These are phyloP conservation scores for Biston betularia DNA, from an alignment of 2,888 invertebrate genomes.

Conservation along the genomic window DNA sequence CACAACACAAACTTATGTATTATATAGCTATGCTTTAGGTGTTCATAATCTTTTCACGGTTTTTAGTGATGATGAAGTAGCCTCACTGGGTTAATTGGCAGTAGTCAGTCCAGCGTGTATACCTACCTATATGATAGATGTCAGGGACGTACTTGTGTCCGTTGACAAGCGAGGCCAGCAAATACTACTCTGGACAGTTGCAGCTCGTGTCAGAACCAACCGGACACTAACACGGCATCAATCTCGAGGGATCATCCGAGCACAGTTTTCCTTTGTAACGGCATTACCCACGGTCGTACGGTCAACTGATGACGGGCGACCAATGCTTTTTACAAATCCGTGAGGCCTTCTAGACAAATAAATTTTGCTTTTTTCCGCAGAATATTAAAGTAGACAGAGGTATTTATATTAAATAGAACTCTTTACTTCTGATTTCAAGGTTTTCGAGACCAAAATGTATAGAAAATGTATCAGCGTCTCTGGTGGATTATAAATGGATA, in stretches of 20 bases:
- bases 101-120: too few relatives aligned
- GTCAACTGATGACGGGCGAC: slow-evolving; percentile 16
- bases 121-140: too few relatives aligned
- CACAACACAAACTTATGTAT: too few relatives aligned
- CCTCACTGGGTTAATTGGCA: too few relatives aligned
- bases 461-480: too few relatives aligned
- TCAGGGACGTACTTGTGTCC: not conserved
- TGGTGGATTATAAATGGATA: too few relatives aligned
- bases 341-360: slow-evolving; percentile 38
- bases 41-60: too few relatives aligned
- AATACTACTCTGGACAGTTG: slow-evolving; percentile 24
- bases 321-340: slow-evolving; percentile 34
- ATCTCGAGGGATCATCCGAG: slow-evolving; percentile 61
- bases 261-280: slow-evolving; percentile 42
- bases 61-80: too few relatives aligned
- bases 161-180: slow-evolving; percentile 13
- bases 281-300: slow-evolving; percentile 23
- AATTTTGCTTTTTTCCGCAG: slow-evolving; percentile 35
- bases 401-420: too few relatives aligned
- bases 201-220: slow-evolving; percentile 31
- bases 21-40: too few relatives aligned
- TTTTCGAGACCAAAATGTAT: too few relatives aligned
- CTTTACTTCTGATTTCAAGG: too few relatives aligned
- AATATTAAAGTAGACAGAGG: not conserved
- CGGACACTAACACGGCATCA: slow-evolving; percentile 50